phyloP scores from a whole-genome alignment of 2,113 vertebrate genomes.

The Phylloscopus trochilus region DNA sequence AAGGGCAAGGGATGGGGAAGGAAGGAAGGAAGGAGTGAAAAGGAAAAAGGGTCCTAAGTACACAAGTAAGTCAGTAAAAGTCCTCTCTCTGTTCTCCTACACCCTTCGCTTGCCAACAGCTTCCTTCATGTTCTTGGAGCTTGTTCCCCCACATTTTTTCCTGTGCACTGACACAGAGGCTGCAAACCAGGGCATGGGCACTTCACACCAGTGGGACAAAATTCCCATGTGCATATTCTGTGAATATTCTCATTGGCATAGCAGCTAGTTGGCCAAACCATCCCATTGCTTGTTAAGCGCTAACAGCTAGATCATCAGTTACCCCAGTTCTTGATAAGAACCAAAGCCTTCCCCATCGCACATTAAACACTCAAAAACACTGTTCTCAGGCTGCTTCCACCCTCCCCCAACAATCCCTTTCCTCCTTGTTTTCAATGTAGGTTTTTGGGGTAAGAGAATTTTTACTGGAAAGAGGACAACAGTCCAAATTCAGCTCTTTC shows the following conservation, averaged over 20 bases:
- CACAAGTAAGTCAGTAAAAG: neutral
- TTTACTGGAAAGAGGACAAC: neutral
- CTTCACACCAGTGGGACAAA: neutral
- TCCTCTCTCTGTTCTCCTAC: neutral
- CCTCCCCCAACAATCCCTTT: neutral
- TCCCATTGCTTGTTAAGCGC: neutral
- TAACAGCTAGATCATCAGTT: neutral
- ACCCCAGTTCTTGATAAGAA: neutral
- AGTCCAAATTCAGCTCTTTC: neutral
- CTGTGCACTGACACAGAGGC: rapidly evolving
- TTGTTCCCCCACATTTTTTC: rapidly evolving
- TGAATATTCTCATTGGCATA: neutral
- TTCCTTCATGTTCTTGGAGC: neutral
- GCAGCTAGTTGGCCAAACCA: neutral
- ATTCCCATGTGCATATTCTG: neutral
- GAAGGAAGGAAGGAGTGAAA: neutral
- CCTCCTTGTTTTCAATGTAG: neutral
- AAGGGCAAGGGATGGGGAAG: neutral
- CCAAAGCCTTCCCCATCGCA: neutral
- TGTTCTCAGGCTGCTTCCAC: neutral
- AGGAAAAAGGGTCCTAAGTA: neutral
- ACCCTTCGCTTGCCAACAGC: neutral
- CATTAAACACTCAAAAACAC: neutral
- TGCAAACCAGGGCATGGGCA: neutral
- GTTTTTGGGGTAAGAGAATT: neutral